phyloP scores from a whole-genome alignment of 2,113 vertebrate species.

The Cyprinus carpio region DNA sequence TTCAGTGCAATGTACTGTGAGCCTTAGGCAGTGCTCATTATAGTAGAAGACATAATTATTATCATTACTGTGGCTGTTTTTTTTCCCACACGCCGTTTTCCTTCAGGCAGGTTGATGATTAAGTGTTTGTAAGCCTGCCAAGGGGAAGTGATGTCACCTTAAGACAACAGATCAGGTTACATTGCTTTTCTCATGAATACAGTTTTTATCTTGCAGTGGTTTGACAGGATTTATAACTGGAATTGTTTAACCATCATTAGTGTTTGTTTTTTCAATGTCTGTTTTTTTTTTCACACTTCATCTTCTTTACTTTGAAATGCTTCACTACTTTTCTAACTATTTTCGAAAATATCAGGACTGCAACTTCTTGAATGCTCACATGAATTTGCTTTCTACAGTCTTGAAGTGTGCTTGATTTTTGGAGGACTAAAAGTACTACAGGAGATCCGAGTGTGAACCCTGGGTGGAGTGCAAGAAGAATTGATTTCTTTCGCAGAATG shows the following conservation, averaged over 20 bases:
- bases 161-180: conserved; percentile 59
- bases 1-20: conserved; percentile 65
- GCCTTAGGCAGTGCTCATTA: conserved; percentile 65
- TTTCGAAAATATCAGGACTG: background rate
- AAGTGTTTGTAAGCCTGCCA: conserved; percentile 55
- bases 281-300: background rate
- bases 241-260: background rate
- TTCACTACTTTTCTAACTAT: background rate
- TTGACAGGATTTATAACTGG: background rate
- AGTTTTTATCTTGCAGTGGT: conserved; percentile 14
- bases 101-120: conserved; percentile 61
- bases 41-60: conserved; percentile 71
- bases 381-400: background rate
- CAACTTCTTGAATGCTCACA: background rate
- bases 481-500: background rate
- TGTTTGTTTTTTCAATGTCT: background rate
- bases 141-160: conserved; percentile 68
- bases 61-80: conserved; percentile 65
- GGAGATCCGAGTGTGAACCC: background rate
- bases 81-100: conserved; percentile 41
- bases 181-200: conserved; percentile 32
- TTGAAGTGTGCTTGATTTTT: background rate
- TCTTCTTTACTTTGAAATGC: background rate
- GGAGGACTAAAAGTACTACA: background rate
- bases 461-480: background rate